Conservation (phyloP, 2,113 vertebrate genomes). For the Sprattus sprattus region DNA sequence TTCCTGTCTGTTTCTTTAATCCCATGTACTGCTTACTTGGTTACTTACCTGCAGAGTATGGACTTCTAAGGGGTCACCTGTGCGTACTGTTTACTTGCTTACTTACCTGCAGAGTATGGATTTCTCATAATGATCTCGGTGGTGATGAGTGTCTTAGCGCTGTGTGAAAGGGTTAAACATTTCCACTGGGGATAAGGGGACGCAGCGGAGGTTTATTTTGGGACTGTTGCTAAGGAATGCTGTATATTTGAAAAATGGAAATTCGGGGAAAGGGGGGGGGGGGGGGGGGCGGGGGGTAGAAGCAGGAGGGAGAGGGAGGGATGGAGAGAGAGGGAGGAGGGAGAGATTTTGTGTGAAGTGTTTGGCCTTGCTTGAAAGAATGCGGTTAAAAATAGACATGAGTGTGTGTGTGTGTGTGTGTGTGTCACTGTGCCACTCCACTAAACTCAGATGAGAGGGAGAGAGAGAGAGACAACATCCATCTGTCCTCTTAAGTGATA, state of each 20-base stretch:
- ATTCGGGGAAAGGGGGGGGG: slow-evolving; percentile 27
- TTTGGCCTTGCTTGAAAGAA: slow-evolving; percentile 43
- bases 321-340: not conserved
- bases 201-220: slow-evolving; percentile 39
- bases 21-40: too few species aligned
- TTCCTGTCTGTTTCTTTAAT: too few species aligned
- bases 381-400: slow-evolving; percentile 45
- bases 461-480: slow-evolving; percentile 23
- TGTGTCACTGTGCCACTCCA: slow-evolving; percentile 27
- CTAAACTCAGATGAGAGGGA: slow-evolving; percentile 24
- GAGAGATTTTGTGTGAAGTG: slow-evolving; percentile 34
- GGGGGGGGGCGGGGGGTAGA: not conserved
- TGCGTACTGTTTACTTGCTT: too few species aligned
- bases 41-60: too few species aligned
- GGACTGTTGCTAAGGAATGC: slow-evolving; percentile 47
- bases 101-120: too few species aligned
- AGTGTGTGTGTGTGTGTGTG: not conserved
- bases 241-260: slow-evolving; percentile 47
- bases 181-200: slow-evolving; percentile 24
- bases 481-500: slow-evolving; percentile 31
- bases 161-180: slow-evolving; percentile 7
- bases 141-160: too few species aligned
- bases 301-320: not conserved
- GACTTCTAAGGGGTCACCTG: too few species aligned
- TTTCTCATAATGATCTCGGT: too few species aligned